A percentile compares a stretch with the other conserved stretches of the same genome.
Evolutionary conservation across 2,888 invertebrate genomes (phyloP).

Genomic region (Chironomus tentans): DNA sequence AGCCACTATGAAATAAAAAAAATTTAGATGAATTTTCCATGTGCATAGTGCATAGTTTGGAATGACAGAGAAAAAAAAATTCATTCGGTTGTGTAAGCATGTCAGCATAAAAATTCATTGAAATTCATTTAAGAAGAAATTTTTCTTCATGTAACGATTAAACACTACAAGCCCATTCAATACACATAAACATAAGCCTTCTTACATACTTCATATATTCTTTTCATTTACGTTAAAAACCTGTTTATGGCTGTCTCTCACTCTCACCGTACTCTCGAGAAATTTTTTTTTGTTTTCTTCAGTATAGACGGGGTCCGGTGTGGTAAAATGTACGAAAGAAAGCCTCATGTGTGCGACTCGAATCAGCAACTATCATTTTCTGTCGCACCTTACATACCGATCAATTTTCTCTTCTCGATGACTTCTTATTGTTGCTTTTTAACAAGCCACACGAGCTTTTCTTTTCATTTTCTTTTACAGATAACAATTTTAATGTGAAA

Average conservation of each 20-base stretch:
- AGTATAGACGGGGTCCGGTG: neutral
- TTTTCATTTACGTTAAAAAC: neutral
- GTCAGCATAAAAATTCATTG: neutral
- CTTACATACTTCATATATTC: neutral
- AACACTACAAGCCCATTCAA: neutral
- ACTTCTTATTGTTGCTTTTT: too few species aligned
- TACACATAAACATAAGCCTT: neutral
- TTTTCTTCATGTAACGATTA: neutral
- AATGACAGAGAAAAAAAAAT: neutral
- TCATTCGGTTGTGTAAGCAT: neutral
- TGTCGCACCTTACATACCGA: constrained; percentile 25
- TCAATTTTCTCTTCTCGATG: constrained; percentile 16
- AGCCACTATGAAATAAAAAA: too few species aligned
- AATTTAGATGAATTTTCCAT: neutral
- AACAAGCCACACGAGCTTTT: neutral
- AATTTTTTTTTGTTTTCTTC: neutral
- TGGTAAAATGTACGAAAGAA: neutral
- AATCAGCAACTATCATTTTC: constrained; percentile 1
- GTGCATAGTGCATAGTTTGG: neutral
- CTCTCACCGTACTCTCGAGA: neutral
- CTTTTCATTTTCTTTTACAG: neutral
- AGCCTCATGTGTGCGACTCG: constrained; percentile 10
- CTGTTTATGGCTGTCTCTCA: neutral
- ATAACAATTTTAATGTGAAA: neutral
- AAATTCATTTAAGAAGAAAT: neutral